A percentile compares a stretch with the other conserved stretches of the same genome.
Conservation (phyloP, 1,140 invertebrate species). For the Leptoteleia sp. region DNA sequence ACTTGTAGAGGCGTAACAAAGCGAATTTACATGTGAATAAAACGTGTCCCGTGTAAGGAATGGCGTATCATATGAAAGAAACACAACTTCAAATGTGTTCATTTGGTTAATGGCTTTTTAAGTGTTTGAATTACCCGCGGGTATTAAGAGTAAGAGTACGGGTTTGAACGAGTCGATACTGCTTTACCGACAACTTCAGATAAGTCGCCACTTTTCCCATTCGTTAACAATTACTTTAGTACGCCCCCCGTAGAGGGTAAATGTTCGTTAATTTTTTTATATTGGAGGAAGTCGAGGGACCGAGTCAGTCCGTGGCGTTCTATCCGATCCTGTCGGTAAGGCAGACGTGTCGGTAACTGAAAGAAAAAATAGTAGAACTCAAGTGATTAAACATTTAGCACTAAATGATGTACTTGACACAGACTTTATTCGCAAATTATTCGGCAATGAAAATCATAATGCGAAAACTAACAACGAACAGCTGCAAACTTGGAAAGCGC, state of each 20-base stretch:
- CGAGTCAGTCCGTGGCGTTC: too few species aligned
- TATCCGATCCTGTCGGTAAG: constrained; percentile 11
- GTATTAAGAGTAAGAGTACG: too few species aligned
- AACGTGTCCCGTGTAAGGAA: constrained; percentile 8
- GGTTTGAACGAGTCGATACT: too few species aligned
- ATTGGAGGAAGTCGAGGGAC: too few species aligned
- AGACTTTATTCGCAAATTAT: constrained; percentile 37
- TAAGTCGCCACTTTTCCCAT: too few species aligned
- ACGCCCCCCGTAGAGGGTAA: too few species aligned
- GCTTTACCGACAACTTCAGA: too few species aligned
- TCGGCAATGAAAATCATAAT: constrained; percentile 49
- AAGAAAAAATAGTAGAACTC: background rate
- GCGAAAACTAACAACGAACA: constrained; percentile 39
- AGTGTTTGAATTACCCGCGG: background rate
- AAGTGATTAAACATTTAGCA: constrained; percentile 23
- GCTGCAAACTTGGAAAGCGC: constrained; percentile 51
- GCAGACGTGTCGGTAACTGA: background rate
- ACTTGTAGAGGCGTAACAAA: constrained; percentile 15
- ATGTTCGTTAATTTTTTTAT: background rate
- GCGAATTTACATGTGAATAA: constrained; percentile 39
- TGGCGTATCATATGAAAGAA: constrained; percentile 6
- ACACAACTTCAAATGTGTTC: background rate
- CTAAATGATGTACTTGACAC: constrained; percentile 34
- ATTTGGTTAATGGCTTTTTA: constrained; percentile 8
- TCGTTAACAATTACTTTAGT: too few species aligned